phyloP scores from a whole-genome alignment of 1,140 invertebrate species.

The Anagrus nilaparvatae region DNA sequence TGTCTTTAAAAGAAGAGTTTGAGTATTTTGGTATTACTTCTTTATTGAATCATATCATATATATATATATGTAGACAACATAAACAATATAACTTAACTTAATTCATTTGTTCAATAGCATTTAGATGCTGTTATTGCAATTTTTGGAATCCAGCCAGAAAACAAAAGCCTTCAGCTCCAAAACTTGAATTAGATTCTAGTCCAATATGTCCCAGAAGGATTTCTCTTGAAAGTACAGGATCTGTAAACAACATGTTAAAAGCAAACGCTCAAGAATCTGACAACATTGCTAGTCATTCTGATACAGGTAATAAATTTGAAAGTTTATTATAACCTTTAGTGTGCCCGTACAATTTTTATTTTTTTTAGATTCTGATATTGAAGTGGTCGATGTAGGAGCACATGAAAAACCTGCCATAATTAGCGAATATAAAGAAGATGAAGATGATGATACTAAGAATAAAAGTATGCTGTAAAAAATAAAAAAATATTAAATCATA shows the following conservation, averaged over 20 bases:
- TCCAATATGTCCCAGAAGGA: constrained; percentile 9
- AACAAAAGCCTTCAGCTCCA: constrained; percentile 68
- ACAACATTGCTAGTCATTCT: constrained; percentile 13
- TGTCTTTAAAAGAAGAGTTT: constrained; percentile 94
- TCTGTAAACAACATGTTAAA: constrained; percentile 7
- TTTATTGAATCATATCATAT: constrained; percentile 5
- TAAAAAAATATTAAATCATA: neutral
- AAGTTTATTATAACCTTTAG: neutral
- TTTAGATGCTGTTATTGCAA: constrained; percentile 86
- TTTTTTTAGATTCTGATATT: constrained; percentile 30
- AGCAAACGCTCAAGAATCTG: constrained; percentile 7
- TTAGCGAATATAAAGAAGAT: constrained; percentile 11
- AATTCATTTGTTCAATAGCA: constrained; percentile 35
- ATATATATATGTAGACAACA: constrained; percentile 5
- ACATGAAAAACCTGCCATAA: constrained; percentile 25
- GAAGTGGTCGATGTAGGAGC: no score
- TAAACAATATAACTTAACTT: constrained; percentile 6
- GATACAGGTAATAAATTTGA: constrained; percentile 20
- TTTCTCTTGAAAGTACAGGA: constrained; percentile 6
- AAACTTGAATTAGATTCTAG: constrained; percentile 37
- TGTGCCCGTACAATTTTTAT: neutral
- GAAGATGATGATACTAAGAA: constrained; percentile 7
- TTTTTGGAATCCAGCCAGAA: constrained; percentile 70
- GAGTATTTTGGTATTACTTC: constrained; percentile 67
- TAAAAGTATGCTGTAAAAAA: neutral